These are phyloP conservation scores for Limnephilus auricula DNA, from an alignment of 2,888 invertebrate species.

Conservation along the genomic window DNA sequence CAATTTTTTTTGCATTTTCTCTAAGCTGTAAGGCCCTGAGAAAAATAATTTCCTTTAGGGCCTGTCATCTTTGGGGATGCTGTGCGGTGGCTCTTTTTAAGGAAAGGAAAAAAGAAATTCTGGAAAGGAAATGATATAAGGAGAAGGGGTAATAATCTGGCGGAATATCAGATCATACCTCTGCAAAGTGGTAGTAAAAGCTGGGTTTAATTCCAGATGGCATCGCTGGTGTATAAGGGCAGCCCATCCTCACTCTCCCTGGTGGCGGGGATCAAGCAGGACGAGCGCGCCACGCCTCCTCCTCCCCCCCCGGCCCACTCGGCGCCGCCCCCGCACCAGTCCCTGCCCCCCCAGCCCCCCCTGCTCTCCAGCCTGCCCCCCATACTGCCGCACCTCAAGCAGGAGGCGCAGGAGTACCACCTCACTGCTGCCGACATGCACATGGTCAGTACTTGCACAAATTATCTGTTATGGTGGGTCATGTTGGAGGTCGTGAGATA, in stretches of 20 bases:
- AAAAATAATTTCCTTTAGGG: too few relatives aligned
- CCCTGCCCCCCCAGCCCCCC: conserved; percentile 77
- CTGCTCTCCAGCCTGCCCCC: conserved; percentile 75
- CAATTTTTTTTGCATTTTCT: not conserved
- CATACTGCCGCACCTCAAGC: conserved; percentile 79
- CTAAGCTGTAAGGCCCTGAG: too few relatives aligned
- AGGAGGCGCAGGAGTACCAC: conserved; percentile 79
- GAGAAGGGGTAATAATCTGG: too few relatives aligned
- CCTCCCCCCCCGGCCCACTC: conserved; percentile 75
- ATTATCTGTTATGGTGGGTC: not conserved
- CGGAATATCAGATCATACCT: not conserved
- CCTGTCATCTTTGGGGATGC: too few relatives aligned
- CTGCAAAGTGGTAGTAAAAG: not conserved
- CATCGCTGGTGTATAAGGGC: conserved; percentile 62
- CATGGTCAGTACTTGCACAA: conserved; percentile 67
- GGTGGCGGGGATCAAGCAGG: conserved; percentile 73
- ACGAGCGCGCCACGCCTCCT: conserved; percentile 45
- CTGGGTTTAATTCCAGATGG: conserved; percentile 48
- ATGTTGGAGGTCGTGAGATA: not conserved
- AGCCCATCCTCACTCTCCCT: conserved; percentile 58
- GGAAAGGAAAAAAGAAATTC: too few relatives aligned
- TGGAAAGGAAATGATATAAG: too few relatives aligned
- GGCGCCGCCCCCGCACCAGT: conserved; percentile 70
- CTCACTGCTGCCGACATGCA: conserved; percentile 71
- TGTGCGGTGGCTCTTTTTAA: too few relatives aligned